Base-by-base conservation (phyloP, 1,140 invertebrate species). In the Colletes latitarsis region DNA sequence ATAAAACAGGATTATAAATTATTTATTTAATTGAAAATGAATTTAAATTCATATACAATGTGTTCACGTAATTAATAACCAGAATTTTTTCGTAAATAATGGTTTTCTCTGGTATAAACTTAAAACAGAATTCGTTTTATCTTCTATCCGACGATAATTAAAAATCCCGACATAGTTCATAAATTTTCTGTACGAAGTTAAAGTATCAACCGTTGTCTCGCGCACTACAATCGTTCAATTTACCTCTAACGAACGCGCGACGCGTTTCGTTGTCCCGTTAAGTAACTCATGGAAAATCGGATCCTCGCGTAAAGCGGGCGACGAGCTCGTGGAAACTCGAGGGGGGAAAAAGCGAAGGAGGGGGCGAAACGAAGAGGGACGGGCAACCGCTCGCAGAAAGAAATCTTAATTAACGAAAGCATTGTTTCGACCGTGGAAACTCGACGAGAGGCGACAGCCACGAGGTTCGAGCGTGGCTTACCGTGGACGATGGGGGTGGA, bases 391-490 rank as follows among this genome's bases (percentile, higher is more conserved):
- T 77, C 84, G 84, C 83, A 77, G 89, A 91, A 91, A 90, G 89
- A 92, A 91, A 92, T 91, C 88, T 92, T 92, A 93, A 92, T 93
- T 92, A 93, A 92, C 88, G 88, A 92, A 82, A 68, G 88, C 89
- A 92, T 92, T 92, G 91, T 92, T 92, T 88, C 86, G 72, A 66
- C 86, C 79, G 88, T 79, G 89, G 87, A 88, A 92, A 88, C 88
- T 92, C 89, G 86, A 87, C 84, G 85, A 86, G 77, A 79, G 77
- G 52, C 80, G 77, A 71, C 77, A 83, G 77, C 81, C 85, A 68
- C 64, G 69, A 81, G 70, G 74, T 72, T 81, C 75, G 74, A 86
- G 82, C 76, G 62, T 77, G 71, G 81, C 81, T 85, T 74, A 71
- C 66, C 63, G 66, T 52, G 64, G 57, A 55, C 39, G 49, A 10